phyloP scores from a whole-genome alignment of 1,140 invertebrate species.

The Drosophila subobscura region DNA sequence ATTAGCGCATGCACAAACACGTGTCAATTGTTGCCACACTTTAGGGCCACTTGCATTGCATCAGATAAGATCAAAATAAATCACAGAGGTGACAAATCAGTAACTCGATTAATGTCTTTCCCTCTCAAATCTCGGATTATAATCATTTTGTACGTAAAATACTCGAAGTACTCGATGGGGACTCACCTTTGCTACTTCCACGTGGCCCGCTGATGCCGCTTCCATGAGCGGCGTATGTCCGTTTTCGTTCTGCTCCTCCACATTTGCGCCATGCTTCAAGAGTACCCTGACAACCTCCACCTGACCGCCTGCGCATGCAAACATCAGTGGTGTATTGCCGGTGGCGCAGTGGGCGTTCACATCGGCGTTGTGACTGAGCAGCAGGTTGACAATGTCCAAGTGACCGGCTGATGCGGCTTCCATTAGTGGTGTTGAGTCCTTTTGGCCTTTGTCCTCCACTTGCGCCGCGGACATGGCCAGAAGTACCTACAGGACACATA shows the following conservation, averaged over 20 bases:
- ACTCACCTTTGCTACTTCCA: conserved; percentile 92
- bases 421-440: conserved; percentile 98
- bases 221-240: conserved; percentile 99
- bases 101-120: conserved; percentile 69
- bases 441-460: conserved; percentile 95
- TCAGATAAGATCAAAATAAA: conserved; percentile 83
- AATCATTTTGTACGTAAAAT: conserved; percentile 62
- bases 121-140: conserved; percentile 83
- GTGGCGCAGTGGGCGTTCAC: conserved; percentile 98
- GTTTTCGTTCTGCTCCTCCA: conserved; percentile 99
- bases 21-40: background rate
- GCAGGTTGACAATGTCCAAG: conserved; percentile 95
- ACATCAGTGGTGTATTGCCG: conserved; percentile 98
- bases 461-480: conserved; percentile 98
- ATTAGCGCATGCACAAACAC: background rate
- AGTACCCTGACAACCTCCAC: conserved; percentile 95
- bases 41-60: conserved; percentile 8
- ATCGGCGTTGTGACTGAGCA: conserved; percentile 96
- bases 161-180: background rate
- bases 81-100: conserved; percentile 67
- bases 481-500: conserved; percentile 87
- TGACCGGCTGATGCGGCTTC: conserved; percentile 97
- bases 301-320: conserved; percentile 98
- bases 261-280: conserved; percentile 95
- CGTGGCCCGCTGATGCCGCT: conserved; percentile 98